These are phyloP conservation scores for Drosophila parabipectinata DNA, from an alignment of 1,140 invertebrate species.

Conservation along the genomic window DNA sequence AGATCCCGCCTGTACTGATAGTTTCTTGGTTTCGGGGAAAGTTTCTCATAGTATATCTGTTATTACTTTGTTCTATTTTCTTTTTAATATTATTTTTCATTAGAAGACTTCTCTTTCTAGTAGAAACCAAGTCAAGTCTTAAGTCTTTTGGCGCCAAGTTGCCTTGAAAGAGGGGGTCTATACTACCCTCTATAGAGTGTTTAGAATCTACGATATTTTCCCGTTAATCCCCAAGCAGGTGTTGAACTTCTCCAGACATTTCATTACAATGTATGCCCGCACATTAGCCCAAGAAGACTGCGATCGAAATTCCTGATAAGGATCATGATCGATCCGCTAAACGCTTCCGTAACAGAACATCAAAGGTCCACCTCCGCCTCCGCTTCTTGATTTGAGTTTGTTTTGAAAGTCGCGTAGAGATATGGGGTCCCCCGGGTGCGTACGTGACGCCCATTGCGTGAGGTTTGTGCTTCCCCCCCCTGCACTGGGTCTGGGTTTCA, in stretches of 20 bases:
- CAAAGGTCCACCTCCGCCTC: slow-evolving; percentile 22
- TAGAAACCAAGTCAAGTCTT: too few species aligned
- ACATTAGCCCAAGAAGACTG: slow-evolving; percentile 6
- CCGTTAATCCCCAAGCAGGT: slow-evolving; percentile 22
- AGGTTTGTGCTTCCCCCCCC: slow-evolving; percentile 4
- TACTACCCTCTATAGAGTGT: too few species aligned
- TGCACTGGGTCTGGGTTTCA: slow-evolving; percentile 3
- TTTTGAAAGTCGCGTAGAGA: neutral
- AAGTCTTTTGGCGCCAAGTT: too few species aligned
- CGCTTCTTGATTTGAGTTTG: neutral
- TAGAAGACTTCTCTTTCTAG: too few species aligned
- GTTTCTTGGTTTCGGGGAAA: neutral
- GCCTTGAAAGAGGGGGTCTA: too few species aligned
- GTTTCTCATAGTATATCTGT: neutral
- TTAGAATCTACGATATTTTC: neutral
- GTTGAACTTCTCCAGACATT: slow-evolving; percentile 1
- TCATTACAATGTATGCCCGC: neutral
- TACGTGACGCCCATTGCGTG: slow-evolving; percentile 55
- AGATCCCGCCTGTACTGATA: neutral
- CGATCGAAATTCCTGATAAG: slow-evolving; percentile 24
- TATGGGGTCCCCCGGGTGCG: slow-evolving; percentile 30
- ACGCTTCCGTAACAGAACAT: slow-evolving; percentile 39
- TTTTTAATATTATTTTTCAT: too few species aligned
- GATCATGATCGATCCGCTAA: slow-evolving; percentile 38
- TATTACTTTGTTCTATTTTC: too few species aligned